Evolutionary conservation across 2,797 vertebrate genomes (phyloP), one percentile per base, ranked within the genome.

Genomic region (Gallinago stenura): DNA sequence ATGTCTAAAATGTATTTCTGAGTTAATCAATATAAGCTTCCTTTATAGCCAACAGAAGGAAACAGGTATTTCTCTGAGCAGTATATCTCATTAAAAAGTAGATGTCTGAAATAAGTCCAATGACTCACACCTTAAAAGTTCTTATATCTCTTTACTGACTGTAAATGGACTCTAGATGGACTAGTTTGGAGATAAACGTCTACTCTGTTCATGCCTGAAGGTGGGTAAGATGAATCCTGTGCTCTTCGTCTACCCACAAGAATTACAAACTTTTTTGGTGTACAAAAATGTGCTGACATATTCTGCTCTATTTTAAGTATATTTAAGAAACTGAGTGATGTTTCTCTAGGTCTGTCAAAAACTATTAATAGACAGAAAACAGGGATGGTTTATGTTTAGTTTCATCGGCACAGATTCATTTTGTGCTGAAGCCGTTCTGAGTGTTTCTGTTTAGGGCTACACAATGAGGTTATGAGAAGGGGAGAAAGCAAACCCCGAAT

Each of bases 261-360:
- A 66, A 58, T 79, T 75, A 33, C 0, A 0, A 92, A 60, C 22
- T 65, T 83, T 87, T 95, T 50, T 86, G 30, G 65, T 58, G 91
- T 87, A 82, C 10, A 81, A 76, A 95, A 93, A 88, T 79, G 10
- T 84, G 65, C 87, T 91, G 91, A 92, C 41, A 60, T 86, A 76
- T 60, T 33, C 66, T 66, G 8, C 53, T 79, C 24, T 94, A 65
- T 75, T 87, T 91, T 82, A 79, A 76, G 54, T 33, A n/a, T 84
- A 58, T 75, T 86, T 93, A 83, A 95, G 91, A 84, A 93, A 95
- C 31, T 25, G 33, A 76, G 37, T n/a, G 26, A 58, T 58, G 22
- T 83, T 87, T 89, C 76, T 69, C 17, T 85, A 81, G 53, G 61
- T 87, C 76, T 95, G 37, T 91, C 71, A 88, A 83, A 95, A 89